phyloP scores from a whole-genome alignment of 2,797 vertebrate genomes.

The Poliocrania exsul region DNA sequence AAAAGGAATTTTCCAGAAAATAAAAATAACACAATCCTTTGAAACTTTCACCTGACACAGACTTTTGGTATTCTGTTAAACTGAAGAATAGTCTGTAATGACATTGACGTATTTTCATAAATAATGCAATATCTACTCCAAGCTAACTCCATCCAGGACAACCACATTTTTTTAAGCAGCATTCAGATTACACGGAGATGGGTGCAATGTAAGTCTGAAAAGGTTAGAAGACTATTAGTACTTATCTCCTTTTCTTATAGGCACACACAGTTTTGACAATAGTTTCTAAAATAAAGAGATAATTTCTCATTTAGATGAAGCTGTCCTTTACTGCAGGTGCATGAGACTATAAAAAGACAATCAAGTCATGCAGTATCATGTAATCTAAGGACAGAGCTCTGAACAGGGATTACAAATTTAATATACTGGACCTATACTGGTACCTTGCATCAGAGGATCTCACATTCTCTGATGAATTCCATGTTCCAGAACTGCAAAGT shows the following conservation, averaged over 20 bases:
- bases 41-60: neutral
- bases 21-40: neutral
- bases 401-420: neutral
- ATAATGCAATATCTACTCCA: neutral
- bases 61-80: neutral
- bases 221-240: neutral
- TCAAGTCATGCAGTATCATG: neutral
- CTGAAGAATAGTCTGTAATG: neutral
- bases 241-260: neutral
- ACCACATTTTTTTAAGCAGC: neutral
- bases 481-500: neutral
- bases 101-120: neutral
- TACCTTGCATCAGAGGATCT: neutral
- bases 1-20: neutral
- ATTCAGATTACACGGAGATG: neutral
- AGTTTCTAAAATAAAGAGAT: neutral
- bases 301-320: neutral
- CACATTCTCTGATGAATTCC: neutral
- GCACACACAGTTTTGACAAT: neutral
- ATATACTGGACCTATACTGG: neutral
- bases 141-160: neutral
- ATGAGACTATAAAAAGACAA: neutral
- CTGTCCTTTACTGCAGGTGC: neutral
- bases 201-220: neutral
- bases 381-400: neutral